These are phyloP conservation scores for Chromobotia macracanthus DNA, from an alignment of 2,797 vertebrate genomes.

Conservation along the genomic window DNA sequence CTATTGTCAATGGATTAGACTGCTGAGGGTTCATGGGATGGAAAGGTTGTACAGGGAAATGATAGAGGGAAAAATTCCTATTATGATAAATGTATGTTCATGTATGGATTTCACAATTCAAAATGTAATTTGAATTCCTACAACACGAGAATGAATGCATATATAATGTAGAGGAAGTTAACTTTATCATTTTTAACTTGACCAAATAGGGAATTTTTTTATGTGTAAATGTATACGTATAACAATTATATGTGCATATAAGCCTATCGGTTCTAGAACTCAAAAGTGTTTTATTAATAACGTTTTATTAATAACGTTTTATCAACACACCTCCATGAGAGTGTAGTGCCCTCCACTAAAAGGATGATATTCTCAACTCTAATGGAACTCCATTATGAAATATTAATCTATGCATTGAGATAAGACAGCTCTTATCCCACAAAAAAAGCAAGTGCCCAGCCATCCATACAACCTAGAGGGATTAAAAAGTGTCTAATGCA, in stretches of 20 bases:
- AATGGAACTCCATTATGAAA: slow-evolving; percentile 42
- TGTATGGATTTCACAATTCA: too few relatives aligned
- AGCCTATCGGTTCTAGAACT: too few relatives aligned
- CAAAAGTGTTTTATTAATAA: neutral
- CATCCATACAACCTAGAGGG: slow-evolving; percentile 31
- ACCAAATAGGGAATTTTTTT: too few relatives aligned
- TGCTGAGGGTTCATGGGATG: neutral
- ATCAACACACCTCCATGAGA: neutral
- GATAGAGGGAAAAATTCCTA: neutral
- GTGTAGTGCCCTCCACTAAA: neutral
- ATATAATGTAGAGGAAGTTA: too few relatives aligned
- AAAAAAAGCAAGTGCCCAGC: slow-evolving; percentile 50
- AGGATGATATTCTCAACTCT: slow-evolving; percentile 13
- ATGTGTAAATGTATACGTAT: too few relatives aligned
- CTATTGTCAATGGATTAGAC: neutral
- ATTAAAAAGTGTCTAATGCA: slow-evolving; percentile 8
- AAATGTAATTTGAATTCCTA: too few relatives aligned
- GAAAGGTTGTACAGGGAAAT: neutral
- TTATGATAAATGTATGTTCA: neutral
- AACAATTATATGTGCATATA: too few relatives aligned
- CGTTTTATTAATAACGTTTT: neutral
- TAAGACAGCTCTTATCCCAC: slow-evolving; percentile 31
- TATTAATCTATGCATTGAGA: slow-evolving; percentile 32
- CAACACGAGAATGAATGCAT: too few relatives aligned
- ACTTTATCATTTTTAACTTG: too few relatives aligned